Conservation (phyloP, 1,140 invertebrate species). For the Drosophila nikananu region DNA sequence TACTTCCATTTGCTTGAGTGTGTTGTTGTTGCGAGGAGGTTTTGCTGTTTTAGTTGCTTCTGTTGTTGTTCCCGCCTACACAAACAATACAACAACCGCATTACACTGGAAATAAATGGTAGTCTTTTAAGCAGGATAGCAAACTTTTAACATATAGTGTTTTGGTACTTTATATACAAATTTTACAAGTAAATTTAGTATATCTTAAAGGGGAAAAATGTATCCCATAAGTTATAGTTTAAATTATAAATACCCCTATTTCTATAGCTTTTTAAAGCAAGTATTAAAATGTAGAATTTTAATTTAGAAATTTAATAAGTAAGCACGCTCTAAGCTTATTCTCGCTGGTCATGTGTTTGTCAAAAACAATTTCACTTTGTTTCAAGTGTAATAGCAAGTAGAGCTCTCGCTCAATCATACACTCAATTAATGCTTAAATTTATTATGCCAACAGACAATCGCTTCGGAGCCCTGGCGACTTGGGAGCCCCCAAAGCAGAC, state of each 20-base stretch:
- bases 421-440: slow-evolving; percentile 56
- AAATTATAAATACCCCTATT: background rate
- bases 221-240: background rate
- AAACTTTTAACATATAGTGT: too few species aligned
- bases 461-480: slow-evolving; percentile 26
- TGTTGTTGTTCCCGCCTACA: slow-evolving; percentile 11
- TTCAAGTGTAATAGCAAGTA: slow-evolving; percentile 9
- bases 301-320: too few species aligned
- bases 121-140: background rate
- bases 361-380: background rate
- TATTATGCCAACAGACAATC: slow-evolving; percentile 43
- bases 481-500: slow-evolving; percentile 10
- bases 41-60: slow-evolving; percentile 9
- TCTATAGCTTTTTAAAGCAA: background rate
- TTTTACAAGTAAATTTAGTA: too few species aligned
- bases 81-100: slow-evolving; percentile 14
- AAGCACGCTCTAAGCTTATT: background rate
- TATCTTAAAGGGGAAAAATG: too few species aligned
- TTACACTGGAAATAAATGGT: background rate
- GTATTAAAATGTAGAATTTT: too few species aligned
- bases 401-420: slow-evolving; percentile 37
- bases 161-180: too few species aligned
- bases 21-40: slow-evolving; percentile 14
- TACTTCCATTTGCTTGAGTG: slow-evolving; percentile 44
- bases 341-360: background rate